Conservation (phyloP, 2,797 vertebrate species). For the Silurus lanzhouensis region DNA sequence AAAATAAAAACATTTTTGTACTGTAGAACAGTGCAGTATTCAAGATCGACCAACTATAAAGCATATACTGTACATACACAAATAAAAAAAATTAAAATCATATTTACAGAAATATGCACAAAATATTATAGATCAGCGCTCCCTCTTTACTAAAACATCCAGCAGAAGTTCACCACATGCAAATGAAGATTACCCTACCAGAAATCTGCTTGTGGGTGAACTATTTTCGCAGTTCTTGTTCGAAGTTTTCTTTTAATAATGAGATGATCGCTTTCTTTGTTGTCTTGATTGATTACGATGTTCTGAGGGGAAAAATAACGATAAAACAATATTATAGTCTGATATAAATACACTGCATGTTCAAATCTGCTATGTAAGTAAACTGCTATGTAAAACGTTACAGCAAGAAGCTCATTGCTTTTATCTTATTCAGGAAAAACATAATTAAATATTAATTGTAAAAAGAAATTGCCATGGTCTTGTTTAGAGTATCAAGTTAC, state of each 20-base stretch:
- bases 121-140: not conserved
- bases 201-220: not conserved
- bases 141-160: not conserved
- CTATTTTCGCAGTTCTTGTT: constrained; percentile 70
- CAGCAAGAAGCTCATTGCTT: not conserved
- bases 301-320: constrained; percentile 52
- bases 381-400: not conserved
- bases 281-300: constrained; percentile 61
- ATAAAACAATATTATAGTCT: not conserved
- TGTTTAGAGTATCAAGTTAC: not conserved
- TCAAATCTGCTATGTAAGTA: not conserved
- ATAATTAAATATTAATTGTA: not conserved
- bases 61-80: not conserved
- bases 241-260: constrained; percentile 85
- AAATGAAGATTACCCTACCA: not conserved
- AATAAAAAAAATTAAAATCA: not conserved
- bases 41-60: not conserved
- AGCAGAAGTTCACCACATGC: not conserved
- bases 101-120: no score
- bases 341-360: not conserved
- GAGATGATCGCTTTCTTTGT: constrained; percentile 85
- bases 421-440: not conserved
- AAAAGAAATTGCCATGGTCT: no score
- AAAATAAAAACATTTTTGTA: not conserved
- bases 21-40: not conserved